Conservation (phyloP, 2,888 invertebrate genomes). For the Netelia melanura region DNA sequence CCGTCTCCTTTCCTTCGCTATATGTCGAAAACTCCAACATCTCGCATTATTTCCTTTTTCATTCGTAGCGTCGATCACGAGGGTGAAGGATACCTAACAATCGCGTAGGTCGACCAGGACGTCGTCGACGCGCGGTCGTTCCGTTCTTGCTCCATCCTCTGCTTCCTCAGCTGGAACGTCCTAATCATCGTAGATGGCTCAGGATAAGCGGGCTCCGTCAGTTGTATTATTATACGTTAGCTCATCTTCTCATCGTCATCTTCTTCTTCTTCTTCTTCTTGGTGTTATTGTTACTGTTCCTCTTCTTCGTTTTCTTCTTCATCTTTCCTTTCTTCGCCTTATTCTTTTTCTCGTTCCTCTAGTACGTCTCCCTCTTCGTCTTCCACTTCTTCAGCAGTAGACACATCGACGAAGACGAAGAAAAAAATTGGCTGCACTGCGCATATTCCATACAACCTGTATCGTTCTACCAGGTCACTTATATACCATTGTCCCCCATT, state of each 20-base stretch:
- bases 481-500: conserved; percentile 74
- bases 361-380: background rate
- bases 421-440: conserved; percentile 14
- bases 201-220: conserved; percentile 71
- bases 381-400: conserved; percentile 12
- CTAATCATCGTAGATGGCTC: conserved; percentile 74
- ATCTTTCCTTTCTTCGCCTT: background rate
- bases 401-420: conserved; percentile 14
- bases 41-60: conserved; percentile 40
- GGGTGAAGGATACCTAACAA: conserved; percentile 64
- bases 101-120: conserved; percentile 52
- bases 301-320: too few species aligned
- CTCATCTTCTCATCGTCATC: conserved; percentile 40
- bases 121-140: conserved; percentile 44
- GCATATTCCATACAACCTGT: conserved; percentile 13
- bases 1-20: conserved; percentile 6
- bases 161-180: conserved; percentile 57
- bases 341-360: conserved; percentile 7
- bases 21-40: background rate
- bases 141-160: conserved; percentile 47
- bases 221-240: conserved; percentile 74
- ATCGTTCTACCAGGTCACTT: conserved; percentile 43
- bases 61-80: conserved; percentile 47
- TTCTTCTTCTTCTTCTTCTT: background rate
- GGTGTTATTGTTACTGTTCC: too few species aligned